Conservation (phyloP, 1,140 invertebrate genomes). For the Euura lappo region DNA sequence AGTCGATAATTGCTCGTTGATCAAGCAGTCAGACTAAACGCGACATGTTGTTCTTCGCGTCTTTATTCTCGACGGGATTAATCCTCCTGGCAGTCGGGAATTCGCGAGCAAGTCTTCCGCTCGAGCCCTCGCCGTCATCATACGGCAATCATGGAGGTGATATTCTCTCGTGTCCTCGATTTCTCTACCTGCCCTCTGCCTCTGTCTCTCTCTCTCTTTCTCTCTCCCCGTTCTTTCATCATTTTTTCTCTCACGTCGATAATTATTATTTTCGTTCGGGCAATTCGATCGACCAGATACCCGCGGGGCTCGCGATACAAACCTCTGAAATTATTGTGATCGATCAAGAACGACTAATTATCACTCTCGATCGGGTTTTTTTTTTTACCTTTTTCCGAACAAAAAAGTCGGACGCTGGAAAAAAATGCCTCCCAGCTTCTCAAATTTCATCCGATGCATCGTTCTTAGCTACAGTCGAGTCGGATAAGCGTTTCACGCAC, state of each 20-base stretch:
- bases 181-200: neutral
- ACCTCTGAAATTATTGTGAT: no score
- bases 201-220: neutral
- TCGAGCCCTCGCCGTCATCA: conserved; percentile 49
- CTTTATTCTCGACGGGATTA: conserved; percentile 42
- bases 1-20: neutral
- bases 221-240: neutral
- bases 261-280: neutral
- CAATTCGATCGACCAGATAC: no score
- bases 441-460: no score
- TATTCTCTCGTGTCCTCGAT: conserved; percentile 31
- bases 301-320: no score
- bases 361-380: no score
- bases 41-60: neutral
- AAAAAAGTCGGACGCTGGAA: no score
- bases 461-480: no score
- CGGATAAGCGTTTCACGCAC: no score
- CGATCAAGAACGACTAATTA: no score
- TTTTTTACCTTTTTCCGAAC: no score
- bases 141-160: conserved; percentile 59
- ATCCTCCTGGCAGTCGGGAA: conserved; percentile 41
- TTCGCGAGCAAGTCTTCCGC: conserved; percentile 44
- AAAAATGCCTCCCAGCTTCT: no score
- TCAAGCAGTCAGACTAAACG: neutral
- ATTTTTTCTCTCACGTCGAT: neutral